These are phyloP conservation scores for Heliconius nattereri DNA, from an alignment of 1,140 invertebrate species.

Conservation along the genomic window DNA sequence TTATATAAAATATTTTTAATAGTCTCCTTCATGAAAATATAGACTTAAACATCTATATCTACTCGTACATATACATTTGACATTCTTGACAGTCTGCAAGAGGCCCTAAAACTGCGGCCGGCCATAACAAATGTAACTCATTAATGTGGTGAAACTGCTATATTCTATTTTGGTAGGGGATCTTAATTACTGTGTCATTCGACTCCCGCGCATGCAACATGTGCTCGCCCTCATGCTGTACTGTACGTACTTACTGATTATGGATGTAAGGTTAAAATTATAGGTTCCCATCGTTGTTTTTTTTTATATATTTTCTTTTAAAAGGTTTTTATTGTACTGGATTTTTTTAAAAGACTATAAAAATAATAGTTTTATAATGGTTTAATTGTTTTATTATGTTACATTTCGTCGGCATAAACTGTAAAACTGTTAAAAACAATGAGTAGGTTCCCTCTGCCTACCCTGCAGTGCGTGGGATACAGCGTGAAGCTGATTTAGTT, in stretches of 20 bases:
- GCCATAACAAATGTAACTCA: constrained; percentile 32
- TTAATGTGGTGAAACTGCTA: constrained; percentile 22
- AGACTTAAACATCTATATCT: no score
- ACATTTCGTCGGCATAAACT: no score
- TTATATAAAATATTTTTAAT: no score
- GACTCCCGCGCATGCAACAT: constrained; percentile 29
- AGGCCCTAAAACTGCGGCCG: constrained; percentile 8
- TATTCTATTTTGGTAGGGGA: constrained; percentile 22
- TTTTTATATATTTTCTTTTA: background rate
- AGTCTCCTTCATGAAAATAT: no score
- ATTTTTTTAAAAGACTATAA: no score
- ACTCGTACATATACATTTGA: background rate
- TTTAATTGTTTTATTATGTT: no score
- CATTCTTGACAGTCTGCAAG: background rate
- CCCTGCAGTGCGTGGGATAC: no score
- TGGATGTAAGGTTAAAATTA: background rate
- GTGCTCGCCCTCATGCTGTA: background rate
- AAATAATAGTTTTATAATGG: no score
- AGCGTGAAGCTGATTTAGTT: background rate
- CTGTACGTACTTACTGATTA: background rate
- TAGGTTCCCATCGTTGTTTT: background rate
- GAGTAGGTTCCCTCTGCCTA: no score
- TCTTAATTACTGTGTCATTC: constrained; percentile 32
- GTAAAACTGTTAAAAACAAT: no score
- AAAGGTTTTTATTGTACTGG: background rate